A percentile compares a stretch with the other conserved stretches of the same genome.
Conservation (phyloP, 2,797 vertebrate genomes). For the Anguilla pacifica region DNA sequence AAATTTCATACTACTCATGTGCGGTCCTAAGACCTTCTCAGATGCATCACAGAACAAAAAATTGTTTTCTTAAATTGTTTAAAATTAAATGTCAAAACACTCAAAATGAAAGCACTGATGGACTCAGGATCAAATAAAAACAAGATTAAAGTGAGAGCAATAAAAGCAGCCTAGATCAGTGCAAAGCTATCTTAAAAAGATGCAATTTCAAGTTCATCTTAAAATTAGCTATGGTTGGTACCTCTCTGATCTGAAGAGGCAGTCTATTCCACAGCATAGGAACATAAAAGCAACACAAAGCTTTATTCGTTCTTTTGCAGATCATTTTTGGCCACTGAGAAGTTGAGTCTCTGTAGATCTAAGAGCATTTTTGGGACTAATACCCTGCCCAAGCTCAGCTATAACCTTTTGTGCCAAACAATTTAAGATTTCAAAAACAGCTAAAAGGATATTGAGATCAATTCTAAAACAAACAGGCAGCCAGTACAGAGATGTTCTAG, state of each 20-base stretch:
- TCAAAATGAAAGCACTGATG: background rate
- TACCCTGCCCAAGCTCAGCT: background rate
- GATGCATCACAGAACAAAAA: background rate
- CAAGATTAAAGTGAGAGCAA: background rate
- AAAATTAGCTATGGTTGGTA: background rate
- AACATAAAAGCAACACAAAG: slow-evolving; percentile 3
- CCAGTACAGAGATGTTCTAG: no score
- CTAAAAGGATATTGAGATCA: background rate
- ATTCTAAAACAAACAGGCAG: no score
- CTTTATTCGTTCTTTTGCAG: background rate
- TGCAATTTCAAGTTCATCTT: background rate
- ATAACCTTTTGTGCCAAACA: background rate
- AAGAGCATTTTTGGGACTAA: no score
- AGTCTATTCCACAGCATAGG: background rate
- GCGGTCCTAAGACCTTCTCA: background rate
- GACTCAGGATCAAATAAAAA: background rate
- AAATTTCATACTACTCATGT: background rate
- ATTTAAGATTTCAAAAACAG: background rate
- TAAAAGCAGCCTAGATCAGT: background rate
- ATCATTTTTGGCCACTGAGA: background rate
- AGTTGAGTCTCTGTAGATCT: no score
- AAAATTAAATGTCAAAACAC: background rate
- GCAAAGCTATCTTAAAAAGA: background rate
- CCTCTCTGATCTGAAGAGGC: background rate
- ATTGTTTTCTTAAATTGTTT: background rate